A percentile compares a stretch with the other conserved stretches of the same genome.
These are phyloP conservation scores for Nomada hirtipes DNA, from an alignment of 2,888 invertebrate species.

Conservation along the genomic window DNA sequence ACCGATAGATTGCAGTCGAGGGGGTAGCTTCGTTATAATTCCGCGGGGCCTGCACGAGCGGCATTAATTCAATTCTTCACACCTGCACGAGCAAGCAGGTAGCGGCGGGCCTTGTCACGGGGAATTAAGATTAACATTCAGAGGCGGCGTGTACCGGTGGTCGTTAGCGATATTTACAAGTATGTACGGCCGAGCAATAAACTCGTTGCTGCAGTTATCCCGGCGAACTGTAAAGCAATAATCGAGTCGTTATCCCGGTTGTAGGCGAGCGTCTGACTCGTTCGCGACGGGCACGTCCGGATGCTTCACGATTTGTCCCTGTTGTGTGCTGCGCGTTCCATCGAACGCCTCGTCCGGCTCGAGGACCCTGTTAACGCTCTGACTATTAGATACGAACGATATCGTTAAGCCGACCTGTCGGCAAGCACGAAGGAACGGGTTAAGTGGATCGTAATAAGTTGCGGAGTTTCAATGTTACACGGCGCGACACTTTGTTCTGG, in stretches of 20 bases:
- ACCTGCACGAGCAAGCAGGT: slow-evolving; percentile 67
- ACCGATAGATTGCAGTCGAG: slow-evolving; percentile 23
- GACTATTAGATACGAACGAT: not conserved
- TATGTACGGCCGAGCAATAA: slow-evolving; percentile 68
- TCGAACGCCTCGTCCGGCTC: slow-evolving; percentile 1
- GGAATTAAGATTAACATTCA: slow-evolving; percentile 74
- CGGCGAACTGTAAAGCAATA: slow-evolving; percentile 72
- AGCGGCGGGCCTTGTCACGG: slow-evolving; percentile 70
- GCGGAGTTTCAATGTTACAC: not conserved
- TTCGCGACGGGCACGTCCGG: slow-evolving; percentile 19
- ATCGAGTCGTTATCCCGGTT: slow-evolving; percentile 77
- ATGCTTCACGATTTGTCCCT: slow-evolving; percentile 6
- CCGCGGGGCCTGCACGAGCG: slow-evolving; percentile 52
- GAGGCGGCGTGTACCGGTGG: slow-evolving; percentile 64
- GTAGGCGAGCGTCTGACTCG: slow-evolving; percentile 61
- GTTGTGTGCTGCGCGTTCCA: not conserved
- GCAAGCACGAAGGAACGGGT: not conserved
- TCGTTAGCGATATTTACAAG: slow-evolving; percentile 75
- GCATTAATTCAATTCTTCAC: slow-evolving; percentile 71
- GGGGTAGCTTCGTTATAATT: slow-evolving; percentile 57
- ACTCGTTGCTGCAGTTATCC: slow-evolving; percentile 71
- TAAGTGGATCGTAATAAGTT: not conserved
- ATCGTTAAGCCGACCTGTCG: not conserved
- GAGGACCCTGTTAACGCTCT: not conserved
- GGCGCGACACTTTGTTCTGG: no score